Base-by-base conservation (phyloP, 2,797 vertebrate genomes). In the Leucoraja ocellata region DNA sequence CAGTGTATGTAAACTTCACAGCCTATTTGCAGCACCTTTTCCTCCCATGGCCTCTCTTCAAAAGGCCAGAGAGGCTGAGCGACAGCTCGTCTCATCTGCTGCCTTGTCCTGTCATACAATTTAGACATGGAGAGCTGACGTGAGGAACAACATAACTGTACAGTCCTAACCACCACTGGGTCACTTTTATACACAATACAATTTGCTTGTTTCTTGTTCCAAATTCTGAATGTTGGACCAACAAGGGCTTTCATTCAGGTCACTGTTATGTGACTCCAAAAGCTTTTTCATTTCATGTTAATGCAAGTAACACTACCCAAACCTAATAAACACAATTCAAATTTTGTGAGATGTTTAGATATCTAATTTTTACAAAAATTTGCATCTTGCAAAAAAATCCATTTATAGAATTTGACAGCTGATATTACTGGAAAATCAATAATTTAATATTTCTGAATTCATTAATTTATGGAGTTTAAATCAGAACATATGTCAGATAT, bases 1-100 rank as follows among this genome's bases (percentile, higher is more conserved):
- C 98, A 99, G 97, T 97, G 97, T 97, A 98, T 98, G 98, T 98
- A 98, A 98, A 98, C 98, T 98, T 98, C 98, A 98, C 98, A 98
- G 98, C 98, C 98, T 98, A 98, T 98, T 98, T 98, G 97, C 96
- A 94, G 97, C 97, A 97, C 98, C 97, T 97, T 95, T 96, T 96
- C 96, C 96, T 96, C 97, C 98, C 97, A 95, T 96, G 97, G 97
- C 97, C 97, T 96, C 97, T 96, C 97, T 98, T 98, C 97, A 98
- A 98, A 98, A 98, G 98, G 97, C 90, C 97, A 97, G 96, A 94
- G 94, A 94, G 96, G 96, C 96, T 98, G 98, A 98, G 95, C 98
- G 98, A 98, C 98, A 97, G 97, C 96, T 96, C 97, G 96, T 98
- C 97, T 98, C 97, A 98, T 98, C 97, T 95, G 96, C 96, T 96